Conservation (phyloP, 2,113 vertebrate species). For the Planiliza haematocheilus region DNA sequence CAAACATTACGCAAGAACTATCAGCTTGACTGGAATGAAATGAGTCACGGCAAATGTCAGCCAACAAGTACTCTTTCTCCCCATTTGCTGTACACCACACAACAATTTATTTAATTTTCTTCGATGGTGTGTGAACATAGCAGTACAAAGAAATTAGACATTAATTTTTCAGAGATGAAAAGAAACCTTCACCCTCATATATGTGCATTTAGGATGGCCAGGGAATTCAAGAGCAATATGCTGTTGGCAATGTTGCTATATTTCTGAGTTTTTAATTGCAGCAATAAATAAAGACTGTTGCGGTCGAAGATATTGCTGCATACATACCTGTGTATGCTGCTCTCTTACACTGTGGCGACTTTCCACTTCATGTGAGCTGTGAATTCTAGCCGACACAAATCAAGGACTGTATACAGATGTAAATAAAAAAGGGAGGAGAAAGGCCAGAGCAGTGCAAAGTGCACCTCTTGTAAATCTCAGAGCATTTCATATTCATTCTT, state of each 20-base stretch:
- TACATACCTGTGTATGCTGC: slow-evolving; percentile 13
- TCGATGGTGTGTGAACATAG: no score
- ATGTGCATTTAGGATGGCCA: not conserved
- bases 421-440: slow-evolving; percentile 28
- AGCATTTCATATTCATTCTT: slow-evolving; percentile 27
- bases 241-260: not conserved
- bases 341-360: slow-evolving; percentile 45
- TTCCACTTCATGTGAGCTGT: slow-evolving; percentile 42
- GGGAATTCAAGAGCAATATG: not conserved
- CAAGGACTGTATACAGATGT: slow-evolving; percentile 36
- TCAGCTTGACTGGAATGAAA: no score
- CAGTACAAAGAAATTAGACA: not conserved
- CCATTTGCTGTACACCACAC: no score
- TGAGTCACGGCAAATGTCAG: no score
- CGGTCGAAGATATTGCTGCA: not conserved
- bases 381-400: slow-evolving; percentile 40
- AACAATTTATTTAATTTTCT: no score
- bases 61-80: no score
- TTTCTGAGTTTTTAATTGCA: not conserved
- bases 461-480: not conserved
- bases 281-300: not conserved
- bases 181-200: not conserved
- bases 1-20: no score
- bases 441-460: not conserved
- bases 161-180: not conserved